phyloP scores from a whole-genome alignment of 2,888 invertebrate species.

The Cabera pusaria region DNA sequence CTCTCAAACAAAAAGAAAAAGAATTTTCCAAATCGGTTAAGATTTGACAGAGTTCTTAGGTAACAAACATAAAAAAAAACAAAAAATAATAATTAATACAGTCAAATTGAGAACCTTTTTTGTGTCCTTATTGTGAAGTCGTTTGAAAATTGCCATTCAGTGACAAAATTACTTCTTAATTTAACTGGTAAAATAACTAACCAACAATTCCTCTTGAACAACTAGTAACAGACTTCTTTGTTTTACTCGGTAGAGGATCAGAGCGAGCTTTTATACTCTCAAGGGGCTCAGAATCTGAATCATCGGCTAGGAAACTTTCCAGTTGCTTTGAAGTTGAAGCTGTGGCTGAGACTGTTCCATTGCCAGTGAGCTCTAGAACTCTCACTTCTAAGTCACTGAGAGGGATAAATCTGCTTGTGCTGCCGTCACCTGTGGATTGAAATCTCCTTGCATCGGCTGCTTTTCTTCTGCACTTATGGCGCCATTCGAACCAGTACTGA shows the following conservation, averaged over 20 bases:
- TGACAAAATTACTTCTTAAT: too few species aligned
- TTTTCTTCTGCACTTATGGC: constrained; percentile 70
- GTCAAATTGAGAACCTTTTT: too few species aligned
- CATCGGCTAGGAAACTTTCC: constrained; percentile 52
- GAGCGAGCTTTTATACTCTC: constrained; percentile 45
- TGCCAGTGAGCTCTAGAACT: constrained; percentile 59
- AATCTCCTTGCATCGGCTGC: constrained; percentile 56
- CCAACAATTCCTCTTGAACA: constrained; percentile 12
- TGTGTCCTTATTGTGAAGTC: too few species aligned
- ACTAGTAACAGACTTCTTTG: constrained; percentile 22
- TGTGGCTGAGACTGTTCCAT: constrained; percentile 40
- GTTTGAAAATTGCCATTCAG: too few species aligned
- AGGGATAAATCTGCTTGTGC: constrained; percentile 54
- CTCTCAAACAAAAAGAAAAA: too few species aligned
- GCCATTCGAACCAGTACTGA: constrained; percentile 76
- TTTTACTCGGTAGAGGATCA: constrained; percentile 26
- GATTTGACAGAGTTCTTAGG: too few species aligned
- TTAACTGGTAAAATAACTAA: too few species aligned
- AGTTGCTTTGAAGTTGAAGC: constrained; percentile 42
- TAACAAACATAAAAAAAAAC: too few species aligned
- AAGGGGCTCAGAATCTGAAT: constrained; percentile 59
- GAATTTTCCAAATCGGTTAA: too few species aligned
- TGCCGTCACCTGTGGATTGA: constrained; percentile 43
- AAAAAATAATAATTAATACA: too few species aligned
- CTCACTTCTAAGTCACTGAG: constrained; percentile 69